Percentiles rank a stretch among this genome's conserved stretches.
These are phyloP conservation scores for Ptilodon capucinus DNA, from an alignment of 2,888 invertebrate genomes.

Conservation along the genomic window DNA sequence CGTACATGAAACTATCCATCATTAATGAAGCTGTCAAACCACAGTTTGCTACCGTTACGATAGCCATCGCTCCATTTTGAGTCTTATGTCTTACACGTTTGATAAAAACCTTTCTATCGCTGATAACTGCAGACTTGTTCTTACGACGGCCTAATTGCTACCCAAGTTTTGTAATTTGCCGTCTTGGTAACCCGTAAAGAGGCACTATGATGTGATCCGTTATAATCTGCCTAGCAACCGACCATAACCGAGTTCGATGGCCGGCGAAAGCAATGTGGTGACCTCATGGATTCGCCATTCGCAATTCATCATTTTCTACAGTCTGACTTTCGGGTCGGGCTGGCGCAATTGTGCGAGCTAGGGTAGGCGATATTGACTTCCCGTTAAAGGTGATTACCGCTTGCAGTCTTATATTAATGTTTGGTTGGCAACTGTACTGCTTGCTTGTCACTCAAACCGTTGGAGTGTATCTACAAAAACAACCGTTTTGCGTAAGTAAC, in stretches of 20 bases:
- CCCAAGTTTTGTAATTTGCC: constrained; percentile 47
- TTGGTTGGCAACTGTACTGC: neutral
- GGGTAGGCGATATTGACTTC: constrained; percentile 34
- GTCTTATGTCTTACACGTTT: constrained; percentile 18
- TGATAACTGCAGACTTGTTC: constrained; percentile 29
- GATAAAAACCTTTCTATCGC: constrained; percentile 22
- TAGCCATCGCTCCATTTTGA: constrained; percentile 21
- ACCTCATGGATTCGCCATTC: constrained; percentile 72
- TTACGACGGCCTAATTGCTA: constrained; percentile 40
- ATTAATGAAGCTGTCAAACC: constrained; percentile 19
- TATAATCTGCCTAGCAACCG: constrained; percentile 67
- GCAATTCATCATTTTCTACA: constrained; percentile 73
- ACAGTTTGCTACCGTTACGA: constrained; percentile 13
- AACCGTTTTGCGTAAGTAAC: neutral
- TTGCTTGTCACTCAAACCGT: neutral
- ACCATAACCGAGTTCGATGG: constrained; percentile 67
- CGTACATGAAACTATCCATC: constrained; percentile 34
- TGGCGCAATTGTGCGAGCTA: constrained; percentile 37
- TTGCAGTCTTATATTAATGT: constrained; percentile 11
- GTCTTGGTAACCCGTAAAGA: constrained; percentile 45
- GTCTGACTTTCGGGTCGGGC: constrained; percentile 49
- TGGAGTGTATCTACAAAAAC: neutral
- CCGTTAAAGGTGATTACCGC: constrained; percentile 19
- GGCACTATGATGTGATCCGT: constrained; percentile 60
- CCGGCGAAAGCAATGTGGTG: constrained; percentile 70